Conservation (phyloP, 30 jellyfish, hydroid and myxozoan species). For the Aurelia sp. region DNA sequence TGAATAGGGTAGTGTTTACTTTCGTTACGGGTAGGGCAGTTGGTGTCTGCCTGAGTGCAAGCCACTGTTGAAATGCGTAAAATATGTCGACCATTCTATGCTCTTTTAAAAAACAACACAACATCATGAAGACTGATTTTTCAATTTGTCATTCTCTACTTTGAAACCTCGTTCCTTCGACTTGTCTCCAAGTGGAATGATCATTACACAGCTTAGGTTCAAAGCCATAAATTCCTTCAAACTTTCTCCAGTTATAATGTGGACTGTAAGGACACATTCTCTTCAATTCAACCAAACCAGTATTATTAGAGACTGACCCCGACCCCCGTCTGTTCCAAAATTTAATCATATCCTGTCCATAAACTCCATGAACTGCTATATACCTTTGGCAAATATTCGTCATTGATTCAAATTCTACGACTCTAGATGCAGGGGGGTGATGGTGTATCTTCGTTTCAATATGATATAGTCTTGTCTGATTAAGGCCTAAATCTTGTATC, state of each 20-base stretch:
- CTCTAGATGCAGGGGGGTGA: conserved; percentile 82
- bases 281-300: conserved; percentile 4
- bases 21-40: too few species aligned
- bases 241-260: conserved; percentile 28
- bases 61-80: too few species aligned
- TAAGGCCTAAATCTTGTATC: conserved; percentile 42
- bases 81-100: too few species aligned
- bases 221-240: conserved; percentile 34
- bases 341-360: conserved; percentile 45
- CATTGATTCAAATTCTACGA: background rate
- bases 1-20: too few species aligned
- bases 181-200: conserved; percentile 3
- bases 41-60: too few species aligned
- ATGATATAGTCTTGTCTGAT: conserved; percentile 15
- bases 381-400: conserved; percentile 43
- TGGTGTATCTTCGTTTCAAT: conserved; percentile 70
- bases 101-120: too few species aligned
- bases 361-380: conserved; percentile 84
- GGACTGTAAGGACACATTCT: conserved; percentile 15
- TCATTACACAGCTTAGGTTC: conserved; percentile 40
- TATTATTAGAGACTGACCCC: background rate
- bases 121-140: background rate
- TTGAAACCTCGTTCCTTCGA: background rate
- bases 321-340: conserved; percentile 82
- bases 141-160: conserved; percentile 8